Percentiles rank a stretch among this genome's conserved stretches.
phyloP scores from a whole-genome alignment of 2,797 vertebrate species.

The Urophycis tenuis region DNA sequence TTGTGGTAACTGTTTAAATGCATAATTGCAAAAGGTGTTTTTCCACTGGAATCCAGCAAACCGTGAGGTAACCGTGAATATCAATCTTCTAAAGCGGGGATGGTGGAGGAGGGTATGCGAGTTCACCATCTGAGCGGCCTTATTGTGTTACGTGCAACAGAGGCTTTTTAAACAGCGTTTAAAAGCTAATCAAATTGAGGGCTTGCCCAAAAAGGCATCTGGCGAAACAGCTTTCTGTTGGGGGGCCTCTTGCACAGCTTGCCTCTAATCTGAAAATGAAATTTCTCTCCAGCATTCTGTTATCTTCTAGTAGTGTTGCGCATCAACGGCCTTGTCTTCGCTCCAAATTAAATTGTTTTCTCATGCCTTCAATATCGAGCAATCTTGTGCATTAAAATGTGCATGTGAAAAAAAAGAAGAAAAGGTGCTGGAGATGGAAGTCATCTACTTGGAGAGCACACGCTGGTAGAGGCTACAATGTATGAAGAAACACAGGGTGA shows the following conservation, averaged over 20 bases:
- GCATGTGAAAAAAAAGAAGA: constrained; percentile 43
- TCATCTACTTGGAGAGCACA: background rate
- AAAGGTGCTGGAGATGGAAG: constrained; percentile 26
- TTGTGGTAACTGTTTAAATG: constrained; percentile 56
- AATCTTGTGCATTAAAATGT: constrained; percentile 57
- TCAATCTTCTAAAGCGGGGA: constrained; percentile 39
- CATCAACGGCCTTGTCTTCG: constrained; percentile 55
- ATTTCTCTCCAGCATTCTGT: constrained; percentile 62
- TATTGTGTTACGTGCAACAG: constrained; percentile 59
- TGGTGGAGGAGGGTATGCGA: constrained; percentile 45
- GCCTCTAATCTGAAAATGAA: constrained; percentile 66
- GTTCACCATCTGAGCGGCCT: constrained; percentile 60
- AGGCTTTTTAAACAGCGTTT: constrained; percentile 64
- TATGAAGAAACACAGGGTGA: background rate
- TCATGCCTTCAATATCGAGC: constrained; percentile 59
- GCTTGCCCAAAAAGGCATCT: constrained; percentile 66
- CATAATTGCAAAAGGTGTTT: constrained; percentile 65
- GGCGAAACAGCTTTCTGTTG: constrained; percentile 58
- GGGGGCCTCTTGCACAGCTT: constrained; percentile 56
- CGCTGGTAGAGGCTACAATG: background rate
- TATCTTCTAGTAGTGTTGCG: constrained; percentile 58
- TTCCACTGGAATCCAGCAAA: constrained; percentile 52
- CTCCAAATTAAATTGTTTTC: constrained; percentile 62
- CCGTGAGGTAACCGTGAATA: constrained; percentile 52
- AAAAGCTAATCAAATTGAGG: constrained; percentile 70